Base-by-base conservation (phyloP, 2,797 vertebrate species). In the Lutjanus argentimaculatus region DNA sequence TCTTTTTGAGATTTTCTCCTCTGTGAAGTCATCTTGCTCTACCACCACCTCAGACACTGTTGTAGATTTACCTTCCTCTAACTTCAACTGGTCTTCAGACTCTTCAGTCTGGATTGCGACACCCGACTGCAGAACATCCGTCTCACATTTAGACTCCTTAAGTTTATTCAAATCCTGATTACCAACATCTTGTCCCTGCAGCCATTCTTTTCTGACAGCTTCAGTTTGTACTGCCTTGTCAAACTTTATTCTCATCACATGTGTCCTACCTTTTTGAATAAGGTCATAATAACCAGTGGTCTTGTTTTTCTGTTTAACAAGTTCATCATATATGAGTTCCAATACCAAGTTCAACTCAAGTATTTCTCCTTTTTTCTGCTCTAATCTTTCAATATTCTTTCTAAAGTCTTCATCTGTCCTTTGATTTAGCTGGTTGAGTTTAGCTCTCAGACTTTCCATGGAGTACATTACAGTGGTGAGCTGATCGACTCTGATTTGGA, bases 191-290 rank as follows among this genome's bases (percentile, higher is more conserved):
- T 59, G 40, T 15, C 45, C 9, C 11, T 6, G 61, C 15, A 42
- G 4, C 9, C 0, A 59, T 45, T 63, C 5, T 16, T 19, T 14
- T n/a, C 10, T 3, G 8, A 2, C 16, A 8, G 6, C 11, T 1
- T 81, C 73, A 22, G 82, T 83, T 84, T 91, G 87, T 16, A 71
- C 52, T 0, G 15, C 67, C 10, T 75, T 77, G 7, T 89, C 74
- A 72, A 12, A 64, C 8, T 21, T 76, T 1, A 17, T 8, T 67
- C 6, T n/a, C 0, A 46, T 4, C 1, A 9, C 0, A 13, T 30
- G 3, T 45, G 74, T 59, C n/a, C 61, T 75, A 17, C 63, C 14
- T 40, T 36, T 58, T 36, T 49, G 36, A 5, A 79, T 65, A 12
- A 49, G 12, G 0, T 69, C 4, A 79, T 11, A 58, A 65, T 59